phyloP scores from a whole-genome alignment of 64 coral and sea anemone genomes.

The Montipora efflorescens region DNA sequence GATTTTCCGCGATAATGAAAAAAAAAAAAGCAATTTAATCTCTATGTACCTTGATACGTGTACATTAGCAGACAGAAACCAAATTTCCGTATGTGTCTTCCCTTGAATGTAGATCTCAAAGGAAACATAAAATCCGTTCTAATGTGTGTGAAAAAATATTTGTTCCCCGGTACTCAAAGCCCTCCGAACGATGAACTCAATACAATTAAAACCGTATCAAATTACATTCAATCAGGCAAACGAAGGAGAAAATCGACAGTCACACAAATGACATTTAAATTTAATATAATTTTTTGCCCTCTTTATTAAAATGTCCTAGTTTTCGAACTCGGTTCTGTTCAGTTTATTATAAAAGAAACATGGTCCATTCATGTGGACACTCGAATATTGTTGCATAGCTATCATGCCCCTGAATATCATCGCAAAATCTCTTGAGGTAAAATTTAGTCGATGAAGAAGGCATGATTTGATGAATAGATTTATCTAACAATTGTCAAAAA shows the following conservation, averaged over 20 bases:
- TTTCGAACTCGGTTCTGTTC: background rate
- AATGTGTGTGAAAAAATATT: background rate
- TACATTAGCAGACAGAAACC: background rate
- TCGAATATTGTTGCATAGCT: too few species aligned
- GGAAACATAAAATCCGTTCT: background rate
- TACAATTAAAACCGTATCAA: background rate
- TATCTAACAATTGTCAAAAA: too few species aligned
- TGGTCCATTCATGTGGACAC: background rate
- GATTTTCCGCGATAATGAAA: background rate
- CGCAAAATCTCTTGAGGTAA: too few species aligned
- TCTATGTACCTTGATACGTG: background rate
- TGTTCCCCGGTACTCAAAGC: background rate
- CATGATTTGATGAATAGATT: too few species aligned
- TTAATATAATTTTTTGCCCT: background rate
- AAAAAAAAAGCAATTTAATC: conserved; percentile 13
- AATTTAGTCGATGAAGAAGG: too few species aligned
- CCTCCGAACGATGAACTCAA: too few species aligned
- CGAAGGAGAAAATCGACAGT: background rate
- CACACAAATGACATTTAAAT: background rate
- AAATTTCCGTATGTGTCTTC: conserved; percentile 16
- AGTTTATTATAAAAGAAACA: background rate
- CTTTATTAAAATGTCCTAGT: background rate
- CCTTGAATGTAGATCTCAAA: background rate
- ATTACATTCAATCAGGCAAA: background rate
- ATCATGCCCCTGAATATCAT: too few species aligned